Evolutionary conservation across 1,140 invertebrate species (phyloP), one percentile per base, ranked within the genome.

Genomic region (Ips nitidus): DNA sequence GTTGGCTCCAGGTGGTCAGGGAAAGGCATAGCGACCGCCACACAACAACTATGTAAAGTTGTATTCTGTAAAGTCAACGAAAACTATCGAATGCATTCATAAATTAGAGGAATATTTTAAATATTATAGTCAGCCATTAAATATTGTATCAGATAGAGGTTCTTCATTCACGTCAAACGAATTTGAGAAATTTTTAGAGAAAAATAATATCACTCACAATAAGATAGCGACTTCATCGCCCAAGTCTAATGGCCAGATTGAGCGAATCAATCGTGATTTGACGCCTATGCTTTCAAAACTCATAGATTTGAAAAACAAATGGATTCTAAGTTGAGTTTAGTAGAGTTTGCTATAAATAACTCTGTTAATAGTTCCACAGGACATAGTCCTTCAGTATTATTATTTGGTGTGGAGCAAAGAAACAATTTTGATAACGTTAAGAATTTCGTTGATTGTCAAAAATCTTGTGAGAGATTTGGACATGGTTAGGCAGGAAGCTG

Each of bases 71-170:
- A 64, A 47, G n/a, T 43, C 45, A 8, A 69, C 71, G 3, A 67
- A 65, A 41, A 45, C 69, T 2, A 55, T 55, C 1, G 65, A 64
- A 7, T 6, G 4, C 3, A 55, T 62, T 36, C 6, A 64, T 22
- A 7, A 64, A 37, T 59, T 75, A 42, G 53, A 52, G 62, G 40
- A 36, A 47, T 74, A 75, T 60, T 75, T 72, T 58, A 1, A 39
- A 7, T 41, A 3, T 52, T 74, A 76, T 62, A 70, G 74, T 56
- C 69, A 59, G 41, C 80, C 79, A 2, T 22, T 52, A 6, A 71
- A 78, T n/a, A 65, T 58, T 4, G 63, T 75, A n/a, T 69, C 75
- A 56, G 43, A 76, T 74, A 36, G 76, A 66, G 77, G 75, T 1
- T 66, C 73, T 2, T 66, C 67, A 5, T 80, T 78, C 65, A 75